phyloP scores from a whole-genome alignment of 1,140 invertebrate species.

The Pteromalus puparum region DNA sequence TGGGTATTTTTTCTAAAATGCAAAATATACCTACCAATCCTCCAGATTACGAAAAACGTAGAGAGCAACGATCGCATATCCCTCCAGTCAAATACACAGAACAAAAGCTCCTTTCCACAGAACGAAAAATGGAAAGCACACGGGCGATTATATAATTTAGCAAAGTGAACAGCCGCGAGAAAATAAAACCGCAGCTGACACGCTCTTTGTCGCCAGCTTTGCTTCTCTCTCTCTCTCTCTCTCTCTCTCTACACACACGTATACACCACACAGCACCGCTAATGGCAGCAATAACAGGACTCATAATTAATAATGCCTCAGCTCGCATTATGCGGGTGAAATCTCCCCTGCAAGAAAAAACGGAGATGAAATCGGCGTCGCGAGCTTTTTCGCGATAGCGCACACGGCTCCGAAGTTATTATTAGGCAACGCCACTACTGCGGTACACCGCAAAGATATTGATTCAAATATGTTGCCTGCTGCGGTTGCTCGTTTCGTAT shows the following conservation, averaged over 20 bases:
- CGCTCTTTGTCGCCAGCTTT: background rate
- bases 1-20: too few relatives aligned
- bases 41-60: too few relatives aligned
- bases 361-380: background rate
- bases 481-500: conserved; percentile 12
- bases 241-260: too few relatives aligned
- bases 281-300: background rate
- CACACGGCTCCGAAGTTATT: background rate
- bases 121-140: background rate
- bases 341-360: background rate
- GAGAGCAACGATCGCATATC: background rate
- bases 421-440: background rate
- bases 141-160: background rate
- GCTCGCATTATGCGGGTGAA: background rate
- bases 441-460: conserved; percentile 42
- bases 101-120: background rate
- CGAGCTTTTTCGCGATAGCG: background rate
- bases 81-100: background rate
- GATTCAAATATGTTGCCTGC: conserved; percentile 40
- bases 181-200: background rate
- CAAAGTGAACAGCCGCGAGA: background rate
- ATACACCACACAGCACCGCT: background rate
- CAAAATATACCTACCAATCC: too few relatives aligned
- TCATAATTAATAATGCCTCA: conserved; percentile 19
- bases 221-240: background rate